Base-by-base conservation (phyloP, 1,140 invertebrate species). In the Semibalanus balanoides region DNA sequence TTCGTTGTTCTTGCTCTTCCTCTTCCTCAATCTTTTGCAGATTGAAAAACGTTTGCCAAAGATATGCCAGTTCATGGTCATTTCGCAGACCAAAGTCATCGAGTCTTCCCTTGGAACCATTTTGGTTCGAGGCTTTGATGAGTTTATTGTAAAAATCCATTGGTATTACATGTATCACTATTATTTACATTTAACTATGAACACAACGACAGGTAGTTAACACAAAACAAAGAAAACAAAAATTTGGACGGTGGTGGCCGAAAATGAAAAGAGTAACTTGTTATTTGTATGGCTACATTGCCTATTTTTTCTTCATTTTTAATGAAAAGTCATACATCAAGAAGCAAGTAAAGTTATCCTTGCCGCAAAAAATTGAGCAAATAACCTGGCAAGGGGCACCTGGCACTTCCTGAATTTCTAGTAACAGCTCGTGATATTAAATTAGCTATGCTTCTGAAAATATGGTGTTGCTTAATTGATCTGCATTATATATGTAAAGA, bases 91-190 rank as follows among this genome's bases (percentile, higher is more conserved):
- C 51, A 64, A 64, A 64, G 7, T 1, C 22, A 25, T 64, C 22
- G 22, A 64, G 51, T 25, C 22, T 64, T 64, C 22, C 51, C 22
- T 74, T 74, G 29, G n/a, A 28, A 29, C 35, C 35, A n/a, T 28
- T 74, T 74, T 14, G n/a, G 74, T 74, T 51, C 28, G n/a, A 43
- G 29, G 29, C 64, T 74, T 74, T 30, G 28, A 30, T 17, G n/a
- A 74, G n/a, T 9, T 74, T 11, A 74, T 51, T 43, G 29, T 74
- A 74, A 69, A 30, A 17, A 30, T 75, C 74, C 74, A 30, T 75
- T 3, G 27, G 17, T 29, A 11, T 29, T n/a, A 74, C 40, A 30
- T n/a, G n/a, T n/a, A n/a, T 28, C 29, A 74, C 30, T 74, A 74
- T n/a, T 30, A 28, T 74, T 64, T 51, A 74, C 74, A 74, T 74